These are phyloP conservation scores for Eretmocerus hayati DNA, from an alignment of 2,888 invertebrate genomes.

Conservation along the genomic window DNA sequence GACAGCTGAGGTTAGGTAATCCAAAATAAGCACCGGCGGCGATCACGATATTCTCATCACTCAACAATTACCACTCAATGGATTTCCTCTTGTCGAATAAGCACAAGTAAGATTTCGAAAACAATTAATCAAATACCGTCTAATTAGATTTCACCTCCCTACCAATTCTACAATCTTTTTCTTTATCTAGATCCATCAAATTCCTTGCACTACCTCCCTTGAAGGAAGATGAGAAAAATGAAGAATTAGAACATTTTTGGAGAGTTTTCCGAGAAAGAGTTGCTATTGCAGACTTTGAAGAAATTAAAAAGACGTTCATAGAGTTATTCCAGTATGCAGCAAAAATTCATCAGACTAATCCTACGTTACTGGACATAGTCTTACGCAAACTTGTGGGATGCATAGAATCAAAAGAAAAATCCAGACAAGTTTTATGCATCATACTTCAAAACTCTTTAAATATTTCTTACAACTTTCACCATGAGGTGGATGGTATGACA, in stretches of 20 bases:
- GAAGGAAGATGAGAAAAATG: constrained; percentile 17
- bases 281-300: constrained; percentile 14
- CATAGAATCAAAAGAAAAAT: constrained; percentile 18
- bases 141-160: no score
- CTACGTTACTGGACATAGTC: constrained; percentile 28
- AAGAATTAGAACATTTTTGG: constrained; percentile 23
- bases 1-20: no score
- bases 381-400: constrained; percentile 32
- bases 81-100: no score
- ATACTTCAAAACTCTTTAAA: constrained; percentile 28
- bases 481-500: constrained; percentile 28
- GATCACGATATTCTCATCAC: no score
- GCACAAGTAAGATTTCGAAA: no score
- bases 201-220: constrained; percentile 18
- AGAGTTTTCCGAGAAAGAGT: constrained; percentile 23
- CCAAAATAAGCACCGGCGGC: no score
- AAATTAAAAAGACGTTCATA: constrained; percentile 23
- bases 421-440: constrained; percentile 21
- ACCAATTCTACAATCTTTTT: no score
- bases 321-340: constrained; percentile 29
- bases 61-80: no score
- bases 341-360: constrained; percentile 27
- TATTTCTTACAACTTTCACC: constrained; percentile 33
- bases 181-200: constrained; percentile 27
- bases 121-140: no score